Conservation (phyloP, 2,113 vertebrate genomes). For the Actenoides lindsayi region DNA sequence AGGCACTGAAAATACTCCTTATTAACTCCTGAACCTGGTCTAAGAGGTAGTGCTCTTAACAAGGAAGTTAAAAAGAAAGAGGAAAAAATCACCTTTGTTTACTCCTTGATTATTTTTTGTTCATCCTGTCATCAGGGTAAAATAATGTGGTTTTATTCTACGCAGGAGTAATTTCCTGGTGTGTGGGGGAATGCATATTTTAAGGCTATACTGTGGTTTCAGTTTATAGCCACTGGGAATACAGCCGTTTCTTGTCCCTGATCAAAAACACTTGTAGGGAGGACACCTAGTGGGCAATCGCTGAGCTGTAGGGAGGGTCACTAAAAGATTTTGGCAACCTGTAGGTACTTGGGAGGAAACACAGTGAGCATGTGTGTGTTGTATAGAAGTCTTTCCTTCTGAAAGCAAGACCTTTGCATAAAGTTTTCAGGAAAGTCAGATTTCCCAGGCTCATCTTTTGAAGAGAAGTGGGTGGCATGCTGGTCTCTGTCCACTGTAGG, state of each 20-base stretch:
- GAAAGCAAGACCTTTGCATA: rapidly evolving
- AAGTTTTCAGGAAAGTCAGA: not conserved
- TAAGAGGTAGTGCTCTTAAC: not conserved
- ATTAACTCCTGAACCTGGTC: not conserved
- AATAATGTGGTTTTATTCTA: not conserved
- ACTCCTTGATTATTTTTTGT: not conserved
- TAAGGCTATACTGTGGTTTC: not conserved
- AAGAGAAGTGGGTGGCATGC: not conserved
- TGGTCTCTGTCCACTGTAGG: not conserved
- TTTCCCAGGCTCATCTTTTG: not conserved
- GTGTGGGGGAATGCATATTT: rapidly evolving
- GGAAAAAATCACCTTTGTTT: not conserved
- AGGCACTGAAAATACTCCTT: not conserved
- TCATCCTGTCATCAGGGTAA: not conserved
- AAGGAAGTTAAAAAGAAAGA: not conserved
- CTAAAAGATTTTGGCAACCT: not conserved
- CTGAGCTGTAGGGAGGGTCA: not conserved
- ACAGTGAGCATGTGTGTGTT: rapidly evolving
- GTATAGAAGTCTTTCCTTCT: not conserved
- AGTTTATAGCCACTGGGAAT: not conserved
- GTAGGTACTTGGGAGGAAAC: not conserved
- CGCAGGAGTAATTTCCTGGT: not conserved
- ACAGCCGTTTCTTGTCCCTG: rapidly evolving
- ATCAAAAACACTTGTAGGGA: rapidly evolving
- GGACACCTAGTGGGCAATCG: not conserved